Evolutionary conservation across 2,888 invertebrate genomes (phyloP).

Genomic region (Dermolepida albohirtum): DNA sequence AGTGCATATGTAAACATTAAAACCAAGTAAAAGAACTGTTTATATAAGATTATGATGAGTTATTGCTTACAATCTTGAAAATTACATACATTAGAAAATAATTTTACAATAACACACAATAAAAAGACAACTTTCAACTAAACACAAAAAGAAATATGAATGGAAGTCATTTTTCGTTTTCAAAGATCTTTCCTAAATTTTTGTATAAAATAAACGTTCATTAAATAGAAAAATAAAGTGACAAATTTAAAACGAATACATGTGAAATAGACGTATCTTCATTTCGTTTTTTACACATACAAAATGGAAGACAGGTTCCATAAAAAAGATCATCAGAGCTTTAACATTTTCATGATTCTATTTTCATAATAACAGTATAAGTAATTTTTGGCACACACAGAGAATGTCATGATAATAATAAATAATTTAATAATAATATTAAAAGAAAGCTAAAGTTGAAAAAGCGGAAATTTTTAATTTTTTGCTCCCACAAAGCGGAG

Average conservation of each 20-base stretch:
- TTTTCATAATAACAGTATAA: slow-evolving; percentile 42
- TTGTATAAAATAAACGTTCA: neutral
- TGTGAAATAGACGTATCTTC: neutral
- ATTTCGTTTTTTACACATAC: slow-evolving; percentile 44
- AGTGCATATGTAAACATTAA: slow-evolving; percentile 39
- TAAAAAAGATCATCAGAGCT: slow-evolving; percentile 32
- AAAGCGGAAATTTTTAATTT: slow-evolving; percentile 16
- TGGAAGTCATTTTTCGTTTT: slow-evolving; percentile 11
- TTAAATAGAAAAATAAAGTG: neutral
- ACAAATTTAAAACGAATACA: slow-evolving; percentile 5
- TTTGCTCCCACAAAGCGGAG: slow-evolving; percentile 56
- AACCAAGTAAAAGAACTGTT: slow-evolving; percentile 42
- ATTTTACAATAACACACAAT: slow-evolving; percentile 22
- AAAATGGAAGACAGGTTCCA: slow-evolving; percentile 63
- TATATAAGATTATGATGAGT: slow-evolving; percentile 42
- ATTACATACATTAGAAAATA: slow-evolving; percentile 33
- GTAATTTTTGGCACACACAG: slow-evolving; percentile 50
- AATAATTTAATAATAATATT: slow-evolving; percentile 43
- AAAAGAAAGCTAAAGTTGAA: slow-evolving; percentile 2
- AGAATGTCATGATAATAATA: slow-evolving; percentile 43
- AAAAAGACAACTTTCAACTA: slow-evolving; percentile 3
- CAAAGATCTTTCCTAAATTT: neutral
- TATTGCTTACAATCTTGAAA: slow-evolving; percentile 42
- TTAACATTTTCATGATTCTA: slow-evolving; percentile 24
- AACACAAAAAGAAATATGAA: slow-evolving; percentile 16